Evolutionary conservation across 2,113 vertebrate genomes (phyloP).

Genomic region (Vombatus ursinus): DNA sequence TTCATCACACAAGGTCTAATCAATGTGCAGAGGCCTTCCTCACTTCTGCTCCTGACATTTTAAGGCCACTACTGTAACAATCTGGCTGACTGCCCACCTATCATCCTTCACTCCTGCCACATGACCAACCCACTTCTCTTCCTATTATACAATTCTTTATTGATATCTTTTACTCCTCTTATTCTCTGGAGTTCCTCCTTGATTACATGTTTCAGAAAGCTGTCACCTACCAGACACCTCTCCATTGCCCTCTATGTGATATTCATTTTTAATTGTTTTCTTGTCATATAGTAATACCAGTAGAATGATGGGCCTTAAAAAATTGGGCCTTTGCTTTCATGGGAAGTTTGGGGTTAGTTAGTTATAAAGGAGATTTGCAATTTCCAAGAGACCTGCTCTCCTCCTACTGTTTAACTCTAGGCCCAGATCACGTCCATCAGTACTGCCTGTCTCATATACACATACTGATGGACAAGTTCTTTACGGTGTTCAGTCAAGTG

Average conservation of each 20-base stretch:
- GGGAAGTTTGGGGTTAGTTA: background rate
- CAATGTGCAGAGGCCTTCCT: too few relatives aligned
- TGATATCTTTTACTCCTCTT: background rate
- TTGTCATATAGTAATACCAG: background rate
- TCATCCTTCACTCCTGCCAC: background rate
- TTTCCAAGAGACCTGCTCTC: background rate
- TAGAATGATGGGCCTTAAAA: background rate
- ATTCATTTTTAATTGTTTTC: too few relatives aligned
- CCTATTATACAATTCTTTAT: background rate
- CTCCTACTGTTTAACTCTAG: background rate
- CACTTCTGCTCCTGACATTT: too few relatives aligned
- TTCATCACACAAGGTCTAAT: too few relatives aligned
- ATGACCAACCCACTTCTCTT: background rate
- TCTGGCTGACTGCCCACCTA: background rate
- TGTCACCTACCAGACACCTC: too few relatives aligned
- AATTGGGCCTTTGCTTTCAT: background rate
- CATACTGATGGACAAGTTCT: background rate
- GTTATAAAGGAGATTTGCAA: background rate
- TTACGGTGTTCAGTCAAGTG: background rate
- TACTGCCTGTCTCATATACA: background rate
- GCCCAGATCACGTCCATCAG: background rate
- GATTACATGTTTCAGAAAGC: too few relatives aligned
- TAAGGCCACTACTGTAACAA: background rate
- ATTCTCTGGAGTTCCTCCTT: background rate
- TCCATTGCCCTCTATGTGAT: too few relatives aligned